phyloP scores from a whole-genome alignment of 1,140 invertebrate genomes.

The Drosophila carrolli region DNA sequence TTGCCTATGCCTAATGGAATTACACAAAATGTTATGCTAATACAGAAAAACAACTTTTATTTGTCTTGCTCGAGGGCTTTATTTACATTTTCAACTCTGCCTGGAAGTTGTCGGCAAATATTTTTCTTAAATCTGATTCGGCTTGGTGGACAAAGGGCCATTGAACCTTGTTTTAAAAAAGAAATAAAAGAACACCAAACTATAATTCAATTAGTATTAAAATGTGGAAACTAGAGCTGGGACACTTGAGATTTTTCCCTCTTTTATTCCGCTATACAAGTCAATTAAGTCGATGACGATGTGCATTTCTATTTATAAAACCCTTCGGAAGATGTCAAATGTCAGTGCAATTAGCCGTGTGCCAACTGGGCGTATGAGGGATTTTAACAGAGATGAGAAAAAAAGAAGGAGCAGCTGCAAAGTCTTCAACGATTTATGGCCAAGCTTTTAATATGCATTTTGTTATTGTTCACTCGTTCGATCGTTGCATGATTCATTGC shows the following conservation, averaged over 20 bases:
- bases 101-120: conserved; percentile 61
- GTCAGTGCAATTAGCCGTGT: conserved; percentile 66
- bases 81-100: conserved; percentile 31
- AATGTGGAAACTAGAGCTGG: not conserved
- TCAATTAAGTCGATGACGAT: conserved; percentile 38
- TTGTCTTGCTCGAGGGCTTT: conserved; percentile 27
- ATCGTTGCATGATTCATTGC: conserved; percentile 42
- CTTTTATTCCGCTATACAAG: not conserved
- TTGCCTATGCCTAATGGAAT: conserved; percentile 1
- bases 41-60: conserved; percentile 30
- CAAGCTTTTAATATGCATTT: conserved; percentile 57
- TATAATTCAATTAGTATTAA: not conserved
- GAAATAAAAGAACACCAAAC: not conserved
- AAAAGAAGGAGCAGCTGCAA: conserved; percentile 1
- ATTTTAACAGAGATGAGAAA: conserved; percentile 7
- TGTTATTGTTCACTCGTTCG: conserved; percentile 55
- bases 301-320: conserved; percentile 30
- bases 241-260: not conserved
- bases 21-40: conserved; percentile 54
- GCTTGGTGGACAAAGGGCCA: conserved; percentile 7
- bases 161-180: conserved; percentile 23
- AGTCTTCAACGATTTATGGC: conserved; percentile 37
- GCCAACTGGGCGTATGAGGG: conserved; percentile 22
- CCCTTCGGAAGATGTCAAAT: conserved; percentile 56
- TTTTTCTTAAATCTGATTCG: conserved; percentile 34